A percentile compares a stretch with the other conserved stretches of the same genome.
Conservation (phyloP, 2,113 vertebrate genomes). For the Polypterus bichir region DNA sequence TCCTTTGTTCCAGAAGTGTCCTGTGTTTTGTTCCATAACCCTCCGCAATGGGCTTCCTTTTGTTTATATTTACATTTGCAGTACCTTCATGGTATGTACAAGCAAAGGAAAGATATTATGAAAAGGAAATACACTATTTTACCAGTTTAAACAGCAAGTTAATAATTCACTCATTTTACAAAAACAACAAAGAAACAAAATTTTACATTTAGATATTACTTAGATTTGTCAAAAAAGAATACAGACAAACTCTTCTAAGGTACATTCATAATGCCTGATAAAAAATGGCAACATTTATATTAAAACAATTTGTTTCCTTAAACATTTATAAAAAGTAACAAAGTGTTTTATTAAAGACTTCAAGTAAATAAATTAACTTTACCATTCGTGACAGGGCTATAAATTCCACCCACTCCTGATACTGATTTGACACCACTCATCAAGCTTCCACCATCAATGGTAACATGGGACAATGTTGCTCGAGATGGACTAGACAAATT, state of each 20-base stretch:
- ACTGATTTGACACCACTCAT: constrained; percentile 32
- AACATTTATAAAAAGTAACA: neutral
- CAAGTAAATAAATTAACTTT: constrained; percentile 22
- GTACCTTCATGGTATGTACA: neutral
- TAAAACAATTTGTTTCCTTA: too few relatives aligned
- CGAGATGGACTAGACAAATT: constrained; percentile 24
- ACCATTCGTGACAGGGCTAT: constrained; percentile 28
- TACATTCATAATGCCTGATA: too few relatives aligned
- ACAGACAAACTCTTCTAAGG: too few relatives aligned
- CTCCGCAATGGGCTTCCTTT: constrained; percentile 38
- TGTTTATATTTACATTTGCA: constrained; percentile 24
- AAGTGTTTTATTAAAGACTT: neutral
- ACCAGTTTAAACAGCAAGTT: neutral
- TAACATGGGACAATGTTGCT: constrained; percentile 24
- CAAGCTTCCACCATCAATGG: constrained; percentile 28
- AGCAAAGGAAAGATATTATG: neutral
- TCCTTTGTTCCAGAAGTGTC: constrained; percentile 39
- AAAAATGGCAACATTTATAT: too few relatives aligned
- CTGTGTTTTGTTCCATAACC: constrained; percentile 33
- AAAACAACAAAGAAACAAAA: too few relatives aligned
- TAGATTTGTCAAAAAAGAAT: too few relatives aligned
- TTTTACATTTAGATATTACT: too few relatives aligned
- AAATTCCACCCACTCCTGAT: constrained; percentile 27
- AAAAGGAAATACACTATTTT: neutral
- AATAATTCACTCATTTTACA: constrained; percentile 5